Conservation (phyloP, 53 echinoderm and acorn worm genomes). For the Zoroaster sp. region DNA sequence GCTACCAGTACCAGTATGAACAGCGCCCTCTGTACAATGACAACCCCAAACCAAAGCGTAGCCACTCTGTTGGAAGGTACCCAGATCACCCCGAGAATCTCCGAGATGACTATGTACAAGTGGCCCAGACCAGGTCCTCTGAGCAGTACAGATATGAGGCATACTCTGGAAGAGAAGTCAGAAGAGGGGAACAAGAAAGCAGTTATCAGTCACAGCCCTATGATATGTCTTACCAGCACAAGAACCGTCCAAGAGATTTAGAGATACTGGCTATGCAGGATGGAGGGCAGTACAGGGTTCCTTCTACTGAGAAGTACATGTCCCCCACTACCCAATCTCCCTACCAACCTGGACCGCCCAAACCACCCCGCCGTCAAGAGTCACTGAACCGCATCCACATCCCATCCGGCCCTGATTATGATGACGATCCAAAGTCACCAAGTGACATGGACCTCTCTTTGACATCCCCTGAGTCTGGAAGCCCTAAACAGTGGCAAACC, state of each 20-base stretch:
- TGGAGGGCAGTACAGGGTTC: conserved; percentile 2
- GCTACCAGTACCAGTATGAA: conserved; percentile 29
- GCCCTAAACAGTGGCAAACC: conserved; percentile 50
- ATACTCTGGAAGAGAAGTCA: background rate
- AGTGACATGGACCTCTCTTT: conserved; percentile 33
- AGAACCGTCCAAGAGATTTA: conserved; percentile 6
- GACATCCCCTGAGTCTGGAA: conserved; percentile 39
- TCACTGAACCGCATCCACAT: conserved; percentile 89
- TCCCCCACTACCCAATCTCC: background rate
- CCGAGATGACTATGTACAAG: conserved; percentile 1
- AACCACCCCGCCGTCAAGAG: conserved; percentile 93
- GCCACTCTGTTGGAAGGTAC: conserved; percentile 34
- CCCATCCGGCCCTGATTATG: conserved; percentile 70
- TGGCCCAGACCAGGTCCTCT: conserved; percentile 9
- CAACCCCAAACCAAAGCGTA: conserved; percentile 11
- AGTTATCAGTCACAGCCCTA: background rate
- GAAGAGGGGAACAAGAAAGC: conserved; percentile 1
- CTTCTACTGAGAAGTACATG: background rate
- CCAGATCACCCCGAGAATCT: background rate
- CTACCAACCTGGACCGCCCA: conserved; percentile 74
- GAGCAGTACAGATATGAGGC: conserved; percentile 30
- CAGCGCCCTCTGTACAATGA: conserved; percentile 34
- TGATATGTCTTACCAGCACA: background rate
- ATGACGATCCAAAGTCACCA: conserved; percentile 45
- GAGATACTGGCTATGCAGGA: background rate